phyloP scores from a whole-genome alignment of 2,888 invertebrate genomes.

The Therioaphis trifolii region DNA sequence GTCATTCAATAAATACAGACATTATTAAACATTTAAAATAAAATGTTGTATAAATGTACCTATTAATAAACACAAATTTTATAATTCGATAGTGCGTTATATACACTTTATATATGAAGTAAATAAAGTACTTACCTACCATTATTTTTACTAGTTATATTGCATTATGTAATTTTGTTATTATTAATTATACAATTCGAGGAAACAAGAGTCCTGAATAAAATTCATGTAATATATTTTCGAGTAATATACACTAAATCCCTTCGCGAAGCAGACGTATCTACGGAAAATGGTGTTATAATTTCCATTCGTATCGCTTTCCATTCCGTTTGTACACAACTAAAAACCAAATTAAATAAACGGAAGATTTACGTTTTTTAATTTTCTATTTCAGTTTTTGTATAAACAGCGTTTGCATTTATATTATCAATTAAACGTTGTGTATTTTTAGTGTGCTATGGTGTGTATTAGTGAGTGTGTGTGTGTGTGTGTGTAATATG shows the following conservation, averaged over 20 bases:
- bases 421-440: conserved; percentile 46
- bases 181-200: not conserved
- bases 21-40: too few relatives aligned
- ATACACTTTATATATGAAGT: too few relatives aligned
- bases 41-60: too few relatives aligned
- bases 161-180: too few relatives aligned
- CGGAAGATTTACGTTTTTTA: conserved; percentile 56
- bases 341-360: conserved; percentile 6
- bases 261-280: not conserved
- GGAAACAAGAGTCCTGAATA: not conserved
- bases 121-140: too few relatives aligned
- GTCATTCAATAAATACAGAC: too few relatives aligned
- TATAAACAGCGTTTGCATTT: conserved; percentile 37
- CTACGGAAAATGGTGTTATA: not conserved
- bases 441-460: too few relatives aligned
- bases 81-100: too few relatives aligned
- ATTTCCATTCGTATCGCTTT: conserved; percentile 1
- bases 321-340: not conserved
- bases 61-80: too few relatives aligned
- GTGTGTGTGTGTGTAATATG: not conserved
- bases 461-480: not conserved
- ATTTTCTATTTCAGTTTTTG: conserved; percentile 42
- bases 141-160: too few relatives aligned
- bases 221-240: not conserved
- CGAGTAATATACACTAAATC: too few relatives aligned